phyloP scores from a whole-genome alignment of 2,888 invertebrate genomes.

The Lepetodrilus schrolli region DNA sequence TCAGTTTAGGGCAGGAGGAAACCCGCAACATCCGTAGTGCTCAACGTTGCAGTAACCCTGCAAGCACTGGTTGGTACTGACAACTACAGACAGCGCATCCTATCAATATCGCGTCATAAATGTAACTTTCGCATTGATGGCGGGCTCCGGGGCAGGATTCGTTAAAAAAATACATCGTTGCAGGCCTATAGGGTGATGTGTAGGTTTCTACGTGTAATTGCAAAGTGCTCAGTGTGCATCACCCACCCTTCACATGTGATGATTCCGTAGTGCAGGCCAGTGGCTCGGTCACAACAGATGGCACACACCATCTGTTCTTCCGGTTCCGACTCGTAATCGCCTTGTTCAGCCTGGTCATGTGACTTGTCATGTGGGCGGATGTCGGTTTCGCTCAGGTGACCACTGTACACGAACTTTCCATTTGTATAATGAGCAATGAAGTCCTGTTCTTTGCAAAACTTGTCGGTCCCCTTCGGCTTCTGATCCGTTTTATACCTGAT shows the following conservation, averaged over 20 bases:
- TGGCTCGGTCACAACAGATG: slow-evolving; percentile 98
- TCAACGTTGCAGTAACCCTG: too few species aligned
- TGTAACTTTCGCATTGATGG: too few species aligned
- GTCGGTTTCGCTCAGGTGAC: slow-evolving; percentile 50
- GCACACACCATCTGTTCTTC: slow-evolving; percentile 79
- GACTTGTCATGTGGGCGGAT: slow-evolving; percentile 35
- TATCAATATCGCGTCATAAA: too few species aligned
- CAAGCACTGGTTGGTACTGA: too few species aligned
- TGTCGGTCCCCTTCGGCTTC: background rate
- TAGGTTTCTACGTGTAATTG: too few species aligned
- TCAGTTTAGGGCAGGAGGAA: too few species aligned
- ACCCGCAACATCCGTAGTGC: too few species aligned
- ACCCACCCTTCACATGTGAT: slow-evolving; percentile 96
- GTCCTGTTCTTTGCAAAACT: slow-evolving; percentile 42
- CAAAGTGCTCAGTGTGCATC: too few species aligned
- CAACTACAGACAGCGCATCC: too few species aligned
- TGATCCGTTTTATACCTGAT: background rate
- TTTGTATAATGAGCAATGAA: slow-evolving; percentile 67
- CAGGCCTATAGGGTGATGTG: too few species aligned
- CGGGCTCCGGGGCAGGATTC: too few species aligned
- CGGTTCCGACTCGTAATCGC: slow-evolving; percentile 79
- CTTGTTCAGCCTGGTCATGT: background rate
- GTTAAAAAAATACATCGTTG: too few species aligned
- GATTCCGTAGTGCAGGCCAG: slow-evolving; percentile 98
- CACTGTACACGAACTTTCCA: slow-evolving; percentile 59